Evolutionary conservation across 1,140 invertebrate genomes (phyloP), one percentile per base, ranked within the genome.

Genomic region (Neotoxoptera formosana): DNA sequence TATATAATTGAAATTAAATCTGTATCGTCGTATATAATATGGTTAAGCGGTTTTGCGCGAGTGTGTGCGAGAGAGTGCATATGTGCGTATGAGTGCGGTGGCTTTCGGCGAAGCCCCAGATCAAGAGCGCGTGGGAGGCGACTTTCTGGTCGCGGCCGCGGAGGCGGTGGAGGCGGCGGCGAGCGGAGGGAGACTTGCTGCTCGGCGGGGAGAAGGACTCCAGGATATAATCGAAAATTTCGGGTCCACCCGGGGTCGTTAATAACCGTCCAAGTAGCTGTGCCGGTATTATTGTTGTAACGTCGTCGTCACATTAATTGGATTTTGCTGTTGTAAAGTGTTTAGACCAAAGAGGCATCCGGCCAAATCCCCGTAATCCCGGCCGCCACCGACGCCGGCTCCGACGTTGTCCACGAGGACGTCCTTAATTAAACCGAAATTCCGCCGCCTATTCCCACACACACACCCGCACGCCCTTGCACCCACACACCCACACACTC

Each of bases 341-440:
- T 93, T 93, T 93, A 84, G 48, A 86, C 81, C 91, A 23, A 84
- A 93, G 81, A 84, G 91, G 91, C 91, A 93, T 93, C 81, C 91
- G 81, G 45, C 91, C 91, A 93, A 93, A 93, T 93, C 91, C 91
- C 91, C 81, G 81, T 93, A 93, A 93, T 93, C 91, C 91, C 91
- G 47, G n/a, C 76, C 91, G 20, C 76, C 76, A 51, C 67, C 81
- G 34, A 81, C 76, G 34, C 81, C 81, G 8, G 23, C 83, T 67
- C 45, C 48, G 14, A 45, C 56, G 60, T 76, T 83, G 81, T 92
- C 76, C 91, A 41, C 48, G 81, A 86, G 81, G 48, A 86, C 91
- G 81, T 93, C 91, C 91, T 93, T 93, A 93, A 93, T 93, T 93
- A 93, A 93, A 93, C 91, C 91, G 76, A 93, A 93, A 93, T 93